Base-by-base conservation (phyloP, 2,888 invertebrate species). In the Eristalinus sepulchralis region DNA sequence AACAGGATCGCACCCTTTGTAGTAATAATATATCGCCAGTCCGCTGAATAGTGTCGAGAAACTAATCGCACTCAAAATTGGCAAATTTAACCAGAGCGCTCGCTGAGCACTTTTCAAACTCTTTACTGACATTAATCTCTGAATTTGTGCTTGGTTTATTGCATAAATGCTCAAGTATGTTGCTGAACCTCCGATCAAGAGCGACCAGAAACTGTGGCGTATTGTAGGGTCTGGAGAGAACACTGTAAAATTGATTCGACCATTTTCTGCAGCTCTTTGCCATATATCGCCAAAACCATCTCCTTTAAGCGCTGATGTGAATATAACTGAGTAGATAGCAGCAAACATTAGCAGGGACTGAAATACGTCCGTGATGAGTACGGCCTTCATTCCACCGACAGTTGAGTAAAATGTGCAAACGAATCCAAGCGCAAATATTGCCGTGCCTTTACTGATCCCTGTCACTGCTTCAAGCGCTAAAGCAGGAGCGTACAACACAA, bases 401-500 rank as follows among this genome's bases (percentile, higher is more conserved):
- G 96, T 96, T 0, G 97, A 97, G 89, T 97, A 97, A 91, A 97
- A 96, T 0, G 97, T 96, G 91, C 97, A 97, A 2, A 95, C 97
- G 68, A 96, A 90, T 0, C 96, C 94, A 91, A 90, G 89, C 0
- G 95, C 94, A 83, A 97, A 91, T 89, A 97, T 97, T 1, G 97
- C 97, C 60, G 94, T 93, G 13, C 94, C 91, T 92, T 95, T 94
- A 47, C 94, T 94, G 24, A 97, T 93, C 13, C 96, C 97, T 1
- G 97, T 97, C 27, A 97, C 96, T 9, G 98, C 95, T 92, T 97
- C 96, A 27, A 99, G 92, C 0, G 98, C 98, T 88, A 99, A 94
- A 0, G 98, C 97, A 1, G 99, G 98, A 0, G 98, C 98, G 92
- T 98, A 98, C n/a, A 99, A 92, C 5, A 98, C 98, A 88, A 99